These are phyloP conservation scores for Hyles euphorbiae DNA, from an alignment of 1,140 invertebrate genomes.

Conservation along the genomic window DNA sequence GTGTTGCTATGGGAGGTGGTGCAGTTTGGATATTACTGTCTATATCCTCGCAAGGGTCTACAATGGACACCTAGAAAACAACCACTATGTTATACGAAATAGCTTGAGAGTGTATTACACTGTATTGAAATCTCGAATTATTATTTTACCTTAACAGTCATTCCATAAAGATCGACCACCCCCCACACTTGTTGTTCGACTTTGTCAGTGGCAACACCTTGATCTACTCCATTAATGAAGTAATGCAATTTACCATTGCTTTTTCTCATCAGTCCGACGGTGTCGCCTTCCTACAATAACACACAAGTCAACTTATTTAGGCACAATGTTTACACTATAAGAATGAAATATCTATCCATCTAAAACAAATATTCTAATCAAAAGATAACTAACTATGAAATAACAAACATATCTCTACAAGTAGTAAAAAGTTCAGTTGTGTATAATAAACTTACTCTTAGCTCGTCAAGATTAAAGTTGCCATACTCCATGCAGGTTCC, in stretches of 20 bases:
- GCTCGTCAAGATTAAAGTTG: slow-evolving; percentile 95
- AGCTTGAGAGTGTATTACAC: neutral
- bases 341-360: no score
- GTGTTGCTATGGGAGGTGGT: slow-evolving; percentile 19
- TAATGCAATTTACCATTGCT: slow-evolving; percentile 91
- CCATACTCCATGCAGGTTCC: slow-evolving; percentile 94
- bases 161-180: slow-evolving; percentile 96
- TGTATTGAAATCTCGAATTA: no score
- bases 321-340: no score
- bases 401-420: no score
- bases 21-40: slow-evolving; percentile 39
- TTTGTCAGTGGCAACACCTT: slow-evolving; percentile 89
- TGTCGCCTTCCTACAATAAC: slow-evolving; percentile 84
- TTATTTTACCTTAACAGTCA: slow-evolving; percentile 89
- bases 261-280: slow-evolving; percentile 91
- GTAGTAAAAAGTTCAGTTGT: neutral
- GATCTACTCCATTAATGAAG: slow-evolving; percentile 94
- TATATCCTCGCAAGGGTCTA: slow-evolving; percentile 46
- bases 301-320: no score
- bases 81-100: neutral
- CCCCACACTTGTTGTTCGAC: slow-evolving; percentile 90
- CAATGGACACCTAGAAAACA: slow-evolving; percentile 45
- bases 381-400: no score
- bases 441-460: slow-evolving; percentile 79
- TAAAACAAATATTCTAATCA: no score